Base-by-base conservation (phyloP, 2,888 invertebrate genomes). In the Subacronicta megacephala region DNA sequence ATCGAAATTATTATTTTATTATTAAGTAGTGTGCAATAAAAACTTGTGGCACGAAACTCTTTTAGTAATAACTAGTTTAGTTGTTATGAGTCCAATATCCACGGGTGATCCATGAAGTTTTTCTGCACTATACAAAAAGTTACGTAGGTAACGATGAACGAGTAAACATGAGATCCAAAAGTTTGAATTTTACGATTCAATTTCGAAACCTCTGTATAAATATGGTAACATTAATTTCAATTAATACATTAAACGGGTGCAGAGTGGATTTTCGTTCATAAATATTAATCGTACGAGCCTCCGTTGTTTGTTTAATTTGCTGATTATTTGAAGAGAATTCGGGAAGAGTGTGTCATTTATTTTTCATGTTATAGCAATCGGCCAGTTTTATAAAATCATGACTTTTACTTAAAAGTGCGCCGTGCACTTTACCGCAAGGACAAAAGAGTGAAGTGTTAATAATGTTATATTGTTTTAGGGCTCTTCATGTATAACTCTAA, bases 141-240 rank as follows among this genome's bases (percentile, higher is more conserved):
- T 26, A 3, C 1, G 9, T 26, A 7, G 18, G 18, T 16, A 1
- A 29, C 16, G 23, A 20, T 35, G 10, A 23, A 35, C 33, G 18
- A 16, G 50, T 49, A 37, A 44, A 62, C 17, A 20, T 23, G 35
- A 37, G 6, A 40, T 33, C 17, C 29, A 37, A 57, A 45, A 59
- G 13, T 57, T 65, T 63, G 55, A 45, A 62, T 67, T 63, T 66
- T 37, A 35, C 17, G n/a, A 59, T 59, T 67, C 36, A 57, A 60
- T 67, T 59, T 58, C 17, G 47, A 26, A 46, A 50, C 43, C 43
- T 33, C 38, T 50, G 15, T 49, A 54, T 61, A 77, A 74, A 77
- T 60, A 68, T 55, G 54, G 51, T 44, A 43, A 60, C 50, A 64
- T 60, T 66, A 69, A 72, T 72, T 69, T 66, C 75, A 63, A 77